Conservation (phyloP, 2,113 vertebrate species). For the Alligator sinensis region DNA sequence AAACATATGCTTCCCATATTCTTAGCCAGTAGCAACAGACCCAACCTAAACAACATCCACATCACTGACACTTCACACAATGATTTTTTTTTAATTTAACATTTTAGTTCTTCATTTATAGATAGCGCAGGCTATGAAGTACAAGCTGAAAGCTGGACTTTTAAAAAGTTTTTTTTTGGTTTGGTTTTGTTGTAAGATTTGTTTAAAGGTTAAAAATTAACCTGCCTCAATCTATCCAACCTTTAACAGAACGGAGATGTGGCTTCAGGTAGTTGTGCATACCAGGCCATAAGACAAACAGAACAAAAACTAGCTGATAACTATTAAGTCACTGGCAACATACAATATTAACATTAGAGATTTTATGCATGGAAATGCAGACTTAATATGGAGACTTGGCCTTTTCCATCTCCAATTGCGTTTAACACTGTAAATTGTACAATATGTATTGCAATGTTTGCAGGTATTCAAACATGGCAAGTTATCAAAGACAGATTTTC, state of each 20-base stretch:
- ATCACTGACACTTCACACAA: background rate
- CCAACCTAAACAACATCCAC: background rate
- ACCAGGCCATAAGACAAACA: background rate
- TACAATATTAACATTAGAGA: background rate
- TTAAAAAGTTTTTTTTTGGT: background rate
- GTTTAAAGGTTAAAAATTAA: background rate
- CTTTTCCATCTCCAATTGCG: background rate
- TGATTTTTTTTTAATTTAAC: background rate
- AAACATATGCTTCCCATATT: too few species aligned
- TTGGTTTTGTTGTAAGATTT: too few species aligned
- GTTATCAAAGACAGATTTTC: background rate
- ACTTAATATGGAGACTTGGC: background rate
- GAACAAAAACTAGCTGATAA: background rate
- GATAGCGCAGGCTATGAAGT: background rate
- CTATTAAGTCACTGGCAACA: background rate
- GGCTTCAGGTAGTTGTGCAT: background rate
- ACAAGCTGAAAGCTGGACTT: background rate
- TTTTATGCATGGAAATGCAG: background rate
- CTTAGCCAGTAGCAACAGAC: too few species aligned
- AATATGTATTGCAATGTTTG: background rate
- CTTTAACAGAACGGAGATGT: background rate
- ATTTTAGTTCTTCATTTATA: background rate
- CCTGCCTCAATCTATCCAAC: background rate
- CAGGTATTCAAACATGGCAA: background rate
- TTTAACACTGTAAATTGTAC: fast-evolving